Evolutionary conservation across 2,888 invertebrate genomes (phyloP), one percentile per base, ranked within the genome.

Genomic region (Diaphora mendica): DNA sequence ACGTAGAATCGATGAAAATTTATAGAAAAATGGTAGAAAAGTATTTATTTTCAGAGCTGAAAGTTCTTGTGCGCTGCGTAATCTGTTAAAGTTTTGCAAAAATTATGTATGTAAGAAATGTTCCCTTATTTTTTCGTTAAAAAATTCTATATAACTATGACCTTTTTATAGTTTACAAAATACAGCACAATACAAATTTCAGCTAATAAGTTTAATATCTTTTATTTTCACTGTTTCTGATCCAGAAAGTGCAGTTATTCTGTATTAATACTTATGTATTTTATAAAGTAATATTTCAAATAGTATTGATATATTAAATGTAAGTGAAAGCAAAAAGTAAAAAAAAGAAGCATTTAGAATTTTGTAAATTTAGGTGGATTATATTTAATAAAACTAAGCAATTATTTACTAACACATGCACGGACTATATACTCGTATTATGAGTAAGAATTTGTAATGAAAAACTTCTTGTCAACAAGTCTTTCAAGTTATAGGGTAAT

Each of bases 361-460:
- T 26, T 5, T 9, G 9, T n/a, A 26, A n/a, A 44, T 15, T 44
- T 44, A 44, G 2, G 44, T 44, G 3, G 59, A 9, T 15, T 59
- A 15, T 59, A 26, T 26, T n/a, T 13, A 59, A 59, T 9, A 23
- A 8, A 51, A 51, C 51, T n/a, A n/a, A n/a, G 8, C 23, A 55
- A n/a, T 55, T n/a, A 55, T n/a, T 55, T n/a, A 55, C n/a, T n/a
- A 55, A n/a, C n/a, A 55, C 55, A 55, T 55, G n/a, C 55, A 51
- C 23, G 23, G 8, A 51, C 17, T 48, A 48, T 5, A 44, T 15
- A n/a, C n/a, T n/a, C n/a, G n/a, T n/a, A 17, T n/a, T n/a, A 55
- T n/a, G 11, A 2, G 7, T 55, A n/a, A 55, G 11, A 55, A 55
- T n/a, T 55, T 51, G 9, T 11, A 13, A 55, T 8, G 20, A 26